These are phyloP conservation scores for Lymantria monacha DNA, from an alignment of 2,888 invertebrate genomes.

Conservation along the genomic window DNA sequence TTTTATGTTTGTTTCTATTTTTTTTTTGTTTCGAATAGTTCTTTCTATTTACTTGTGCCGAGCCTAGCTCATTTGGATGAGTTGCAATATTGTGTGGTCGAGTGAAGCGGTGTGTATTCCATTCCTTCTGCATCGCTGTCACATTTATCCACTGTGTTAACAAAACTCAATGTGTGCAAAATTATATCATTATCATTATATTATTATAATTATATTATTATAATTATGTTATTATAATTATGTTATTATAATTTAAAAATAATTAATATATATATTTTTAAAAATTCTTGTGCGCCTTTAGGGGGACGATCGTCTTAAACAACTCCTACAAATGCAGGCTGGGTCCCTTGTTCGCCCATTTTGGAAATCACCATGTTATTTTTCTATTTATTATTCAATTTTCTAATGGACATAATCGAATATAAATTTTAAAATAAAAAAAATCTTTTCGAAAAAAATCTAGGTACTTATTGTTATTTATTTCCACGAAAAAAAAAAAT, in stretches of 20 bases:
- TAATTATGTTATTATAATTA: conserved; percentile 9
- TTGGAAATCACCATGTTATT: conserved; percentile 30
- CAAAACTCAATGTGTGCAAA: conserved; percentile 49
- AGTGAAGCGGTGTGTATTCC: conserved; percentile 48
- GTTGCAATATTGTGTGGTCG: conserved; percentile 43
- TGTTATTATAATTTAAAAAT: neutral
- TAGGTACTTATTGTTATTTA: conserved; percentile 71
- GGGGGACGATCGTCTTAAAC: conserved; percentile 31
- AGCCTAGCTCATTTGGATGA: conserved; percentile 43
- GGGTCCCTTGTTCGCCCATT: conserved; percentile 22
- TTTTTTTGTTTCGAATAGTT: conserved; percentile 36
- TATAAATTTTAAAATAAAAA: conserved; percentile 36
- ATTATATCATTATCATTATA: conserved; percentile 35
- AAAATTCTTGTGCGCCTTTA: conserved; percentile 23
- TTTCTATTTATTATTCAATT: conserved; percentile 47
- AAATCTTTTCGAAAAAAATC: conserved; percentile 1
- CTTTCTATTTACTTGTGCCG: conserved; percentile 38
- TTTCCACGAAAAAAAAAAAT: conserved; percentile 51
- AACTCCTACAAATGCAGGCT: conserved; percentile 24
- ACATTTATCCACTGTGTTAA: conserved; percentile 51
- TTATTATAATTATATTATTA: conserved; percentile 8
- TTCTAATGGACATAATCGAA: conserved; percentile 46
- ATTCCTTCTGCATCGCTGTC: conserved; percentile 39
- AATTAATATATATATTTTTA: conserved; percentile 17
- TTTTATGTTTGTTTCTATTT: conserved; percentile 28